Evolutionary conservation across 2,113 vertebrate genomes (phyloP).

Genomic region (Leucoraja erinaceus): DNA sequence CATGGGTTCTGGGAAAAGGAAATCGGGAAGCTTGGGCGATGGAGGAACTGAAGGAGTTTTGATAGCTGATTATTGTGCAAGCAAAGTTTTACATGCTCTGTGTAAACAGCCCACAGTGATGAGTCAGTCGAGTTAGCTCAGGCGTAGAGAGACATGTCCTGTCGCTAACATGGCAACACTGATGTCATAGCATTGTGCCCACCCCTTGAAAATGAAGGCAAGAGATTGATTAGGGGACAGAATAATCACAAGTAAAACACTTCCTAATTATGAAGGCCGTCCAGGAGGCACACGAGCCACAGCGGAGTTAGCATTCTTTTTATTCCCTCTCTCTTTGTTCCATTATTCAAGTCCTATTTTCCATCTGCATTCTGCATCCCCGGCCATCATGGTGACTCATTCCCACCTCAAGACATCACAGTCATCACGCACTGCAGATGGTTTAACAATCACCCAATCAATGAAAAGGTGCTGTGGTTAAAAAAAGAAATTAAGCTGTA

Average conservation of each 20-base stretch:
- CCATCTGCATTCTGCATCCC: not conserved
- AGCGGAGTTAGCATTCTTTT: too few relatives aligned
- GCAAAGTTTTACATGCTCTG: not conserved
- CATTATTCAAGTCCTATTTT: not conserved
- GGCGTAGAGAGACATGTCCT: not conserved
- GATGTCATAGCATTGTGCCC: constrained; percentile 10
- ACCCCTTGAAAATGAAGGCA: not conserved
- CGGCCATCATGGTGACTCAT: not conserved
- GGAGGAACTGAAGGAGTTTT: not conserved
- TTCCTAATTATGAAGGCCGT: not conserved
- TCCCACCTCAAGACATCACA: not conserved
- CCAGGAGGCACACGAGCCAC: not conserved
- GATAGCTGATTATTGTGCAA: not conserved
- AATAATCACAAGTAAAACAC: not conserved
- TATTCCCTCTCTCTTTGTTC: not conserved
- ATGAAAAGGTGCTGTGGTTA: not conserved
- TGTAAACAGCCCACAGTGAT: not conserved
- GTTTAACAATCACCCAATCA: not conserved
- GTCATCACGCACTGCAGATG: not conserved
- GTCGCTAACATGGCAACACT: constrained; percentile 21
- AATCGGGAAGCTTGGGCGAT: not conserved
- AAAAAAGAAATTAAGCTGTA: not conserved
- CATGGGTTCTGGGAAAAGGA: not conserved
- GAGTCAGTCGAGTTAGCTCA: not conserved
- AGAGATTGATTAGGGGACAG: not conserved